These are phyloP conservation scores for Halictus quadricinctus DNA, from an alignment of 2,888 invertebrate genomes.

Conservation along the genomic window DNA sequence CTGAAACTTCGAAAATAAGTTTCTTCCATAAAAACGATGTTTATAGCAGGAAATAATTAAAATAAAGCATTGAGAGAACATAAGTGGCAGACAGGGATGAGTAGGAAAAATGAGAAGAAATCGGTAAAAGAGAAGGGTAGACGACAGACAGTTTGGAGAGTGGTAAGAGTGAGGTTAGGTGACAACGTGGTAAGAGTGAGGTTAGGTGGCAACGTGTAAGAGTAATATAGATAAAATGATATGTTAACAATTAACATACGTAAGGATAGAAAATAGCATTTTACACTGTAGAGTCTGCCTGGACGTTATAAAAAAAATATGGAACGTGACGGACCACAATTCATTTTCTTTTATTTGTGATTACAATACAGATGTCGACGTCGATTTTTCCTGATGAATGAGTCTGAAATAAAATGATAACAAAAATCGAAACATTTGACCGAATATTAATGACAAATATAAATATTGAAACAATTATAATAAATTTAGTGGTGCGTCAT, in stretches of 20 bases:
- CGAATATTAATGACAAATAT: not conserved
- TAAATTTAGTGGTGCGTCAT: not conserved
- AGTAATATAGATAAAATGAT: too few species aligned
- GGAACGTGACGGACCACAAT: not conserved
- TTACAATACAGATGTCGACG: not conserved
- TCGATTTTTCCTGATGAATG: not conserved
- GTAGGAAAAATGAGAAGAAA: too few species aligned
- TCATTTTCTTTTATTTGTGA: not conserved
- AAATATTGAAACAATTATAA: not conserved
- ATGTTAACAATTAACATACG: not conserved
- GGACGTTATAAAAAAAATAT: not conserved
- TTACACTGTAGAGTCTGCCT: too few species aligned
- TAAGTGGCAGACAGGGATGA: too few species aligned
- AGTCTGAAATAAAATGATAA: not conserved
- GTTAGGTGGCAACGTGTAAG: too few species aligned
- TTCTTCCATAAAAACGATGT: not conserved
- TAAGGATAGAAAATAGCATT: not conserved
- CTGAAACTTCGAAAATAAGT: not conserved
- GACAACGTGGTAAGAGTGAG: too few species aligned
- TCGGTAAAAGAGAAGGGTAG: too few species aligned
- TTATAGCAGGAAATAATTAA: too few species aligned
- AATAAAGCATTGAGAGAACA: too few species aligned
- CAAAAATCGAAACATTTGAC: not conserved
- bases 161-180: too few species aligned
- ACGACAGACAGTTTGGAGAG: too few species aligned